Conservation (phyloP, 2,797 vertebrate genomes). For the Coranthus polyacanthus region DNA sequence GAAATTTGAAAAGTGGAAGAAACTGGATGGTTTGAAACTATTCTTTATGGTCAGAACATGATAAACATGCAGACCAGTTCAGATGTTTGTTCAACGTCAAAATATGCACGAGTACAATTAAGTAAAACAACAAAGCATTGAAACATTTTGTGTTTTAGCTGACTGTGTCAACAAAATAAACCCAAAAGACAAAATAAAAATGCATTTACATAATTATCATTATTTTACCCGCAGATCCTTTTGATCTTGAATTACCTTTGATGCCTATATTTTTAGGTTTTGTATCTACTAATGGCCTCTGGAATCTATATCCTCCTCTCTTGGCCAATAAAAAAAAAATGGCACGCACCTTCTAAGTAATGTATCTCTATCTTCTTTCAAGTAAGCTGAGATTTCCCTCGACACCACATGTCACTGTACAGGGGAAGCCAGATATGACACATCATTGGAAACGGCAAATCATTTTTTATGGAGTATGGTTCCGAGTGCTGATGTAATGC, state of each 20-base stretch:
- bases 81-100: too few species aligned
- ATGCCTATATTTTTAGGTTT: constrained; percentile 63
- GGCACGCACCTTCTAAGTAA: constrained; percentile 43
- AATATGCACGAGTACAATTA: too few species aligned
- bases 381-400: constrained; percentile 72
- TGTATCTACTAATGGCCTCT: constrained; percentile 67
- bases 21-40: too few species aligned
- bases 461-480: neutral
- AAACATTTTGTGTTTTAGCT: too few species aligned
- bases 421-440: constrained; percentile 31
- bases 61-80: neutral
- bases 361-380: constrained; percentile 61
- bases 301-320: constrained; percentile 63
- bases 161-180: too few species aligned
- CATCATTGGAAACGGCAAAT: constrained; percentile 15
- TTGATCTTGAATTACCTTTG: constrained; percentile 63
- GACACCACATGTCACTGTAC: constrained; percentile 9
- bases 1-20: too few species aligned
- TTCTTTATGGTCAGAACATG: too few species aligned
- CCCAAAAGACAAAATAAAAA: too few species aligned
- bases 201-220: too few species aligned
- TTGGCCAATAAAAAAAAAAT: constrained; percentile 47
- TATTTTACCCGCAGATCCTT: constrained; percentile 34
- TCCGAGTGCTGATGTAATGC: constrained; percentile 22
- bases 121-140: too few species aligned